These are phyloP conservation scores for Phocides pigmalion DNA, from an alignment of 1,140 invertebrate genomes.

Conservation along the genomic window DNA sequence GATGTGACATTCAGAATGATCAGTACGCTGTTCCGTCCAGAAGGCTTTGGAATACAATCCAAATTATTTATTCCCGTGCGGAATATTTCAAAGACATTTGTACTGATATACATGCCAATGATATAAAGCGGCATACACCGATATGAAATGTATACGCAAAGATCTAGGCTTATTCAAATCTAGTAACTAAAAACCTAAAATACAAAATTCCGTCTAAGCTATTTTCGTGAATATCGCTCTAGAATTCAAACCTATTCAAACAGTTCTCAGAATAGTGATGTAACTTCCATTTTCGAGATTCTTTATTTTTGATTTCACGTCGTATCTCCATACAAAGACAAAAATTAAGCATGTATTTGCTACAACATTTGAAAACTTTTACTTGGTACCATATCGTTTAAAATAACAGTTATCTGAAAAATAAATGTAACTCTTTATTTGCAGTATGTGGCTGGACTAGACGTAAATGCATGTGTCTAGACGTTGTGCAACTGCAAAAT, in stretches of 20 bases:
- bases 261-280: background rate
- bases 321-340: background rate
- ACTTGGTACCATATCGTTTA: too few relatives aligned
- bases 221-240: background rate
- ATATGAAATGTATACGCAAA: background rate
- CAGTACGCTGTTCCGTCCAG: too few relatives aligned
- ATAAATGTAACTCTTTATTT: too few relatives aligned
- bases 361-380: too few relatives aligned
- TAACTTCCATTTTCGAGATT: background rate
- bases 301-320: too few relatives aligned
- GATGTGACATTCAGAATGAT: too few relatives aligned
- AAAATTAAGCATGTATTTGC: background rate
- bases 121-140: background rate
- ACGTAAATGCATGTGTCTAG: background rate
- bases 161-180: conserved; percentile 6
- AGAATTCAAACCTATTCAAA: conserved; percentile 6
- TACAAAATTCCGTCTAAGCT: conserved; percentile 2
- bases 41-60: too few relatives aligned
- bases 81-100: too few relatives aligned
- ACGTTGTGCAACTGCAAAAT: conserved; percentile 9
- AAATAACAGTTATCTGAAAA: too few relatives aligned
- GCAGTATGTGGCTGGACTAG: too few relatives aligned
- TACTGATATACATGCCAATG: too few relatives aligned
- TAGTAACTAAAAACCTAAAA: background rate
- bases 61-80: too few relatives aligned